A percentile compares a stretch with the other conserved stretches of the same genome.
Conservation (phyloP, 2,888 invertebrate genomes). For the Mesorhabditis spiculigera region DNA sequence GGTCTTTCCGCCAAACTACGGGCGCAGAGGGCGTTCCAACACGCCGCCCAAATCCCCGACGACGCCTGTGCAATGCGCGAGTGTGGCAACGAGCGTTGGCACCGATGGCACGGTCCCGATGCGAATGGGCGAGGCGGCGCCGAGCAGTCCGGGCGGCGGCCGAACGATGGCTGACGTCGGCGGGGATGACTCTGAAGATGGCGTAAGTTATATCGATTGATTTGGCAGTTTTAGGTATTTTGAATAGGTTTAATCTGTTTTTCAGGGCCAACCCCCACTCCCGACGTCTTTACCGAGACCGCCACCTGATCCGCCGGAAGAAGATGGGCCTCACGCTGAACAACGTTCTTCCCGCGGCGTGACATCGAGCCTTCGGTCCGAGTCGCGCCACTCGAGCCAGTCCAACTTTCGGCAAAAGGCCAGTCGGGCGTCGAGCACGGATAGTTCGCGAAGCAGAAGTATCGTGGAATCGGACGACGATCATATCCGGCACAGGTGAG, state of each 20-base stretch:
- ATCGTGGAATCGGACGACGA: background rate
- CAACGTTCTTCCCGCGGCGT: background rate
- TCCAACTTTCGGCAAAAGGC: background rate
- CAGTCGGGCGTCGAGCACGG: conserved; percentile 1
- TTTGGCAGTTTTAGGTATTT: background rate
- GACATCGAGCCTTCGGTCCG: background rate
- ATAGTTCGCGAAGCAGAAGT: conserved; percentile 8
- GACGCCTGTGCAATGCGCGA: background rate
- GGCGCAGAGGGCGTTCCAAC: background rate
- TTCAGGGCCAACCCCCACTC: background rate
- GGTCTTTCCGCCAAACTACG: background rate
- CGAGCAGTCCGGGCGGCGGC: background rate
- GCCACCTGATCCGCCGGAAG: conserved; percentile 2
- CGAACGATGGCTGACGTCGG: conserved; percentile 3
- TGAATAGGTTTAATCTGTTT: background rate
- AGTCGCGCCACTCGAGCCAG: background rate
- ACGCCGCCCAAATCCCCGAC: background rate
- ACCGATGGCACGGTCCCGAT: background rate
- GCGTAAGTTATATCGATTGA: background rate
- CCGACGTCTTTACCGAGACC: background rate
- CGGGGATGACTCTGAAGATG: background rate
- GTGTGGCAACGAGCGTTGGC: background rate
- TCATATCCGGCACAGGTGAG: background rate
- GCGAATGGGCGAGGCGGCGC: background rate
- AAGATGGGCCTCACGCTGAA: background rate